Conservation (phyloP, 2,797 vertebrate genomes). For the Hemibagrus guttatus region DNA sequence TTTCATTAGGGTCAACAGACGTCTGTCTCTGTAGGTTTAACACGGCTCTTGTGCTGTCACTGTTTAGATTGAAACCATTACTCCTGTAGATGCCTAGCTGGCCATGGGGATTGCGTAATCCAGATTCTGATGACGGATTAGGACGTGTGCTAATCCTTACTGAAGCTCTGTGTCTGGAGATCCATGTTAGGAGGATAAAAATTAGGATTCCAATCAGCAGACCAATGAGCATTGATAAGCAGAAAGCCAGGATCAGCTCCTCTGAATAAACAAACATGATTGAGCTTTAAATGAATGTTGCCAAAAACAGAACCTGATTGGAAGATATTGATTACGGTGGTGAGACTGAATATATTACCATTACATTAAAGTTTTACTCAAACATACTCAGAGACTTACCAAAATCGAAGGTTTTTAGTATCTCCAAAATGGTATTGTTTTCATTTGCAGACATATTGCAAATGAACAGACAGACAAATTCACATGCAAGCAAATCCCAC, state of each 20-base stretch:
- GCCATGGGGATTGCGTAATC: slow-evolving; percentile 61
- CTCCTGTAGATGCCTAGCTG: slow-evolving; percentile 87
- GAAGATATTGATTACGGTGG: slow-evolving; percentile 59
- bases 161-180: slow-evolving; percentile 83
- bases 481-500: slow-evolving; percentile 50
- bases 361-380: slow-evolving; percentile 17
- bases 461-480: slow-evolving; percentile 57
- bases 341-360: slow-evolving; percentile 54
- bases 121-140: slow-evolving; percentile 67
- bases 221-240: slow-evolving; percentile 86
- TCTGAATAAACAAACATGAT: slow-evolving; percentile 68
- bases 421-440: slow-evolving; percentile 72
- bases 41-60: slow-evolving; percentile 75
- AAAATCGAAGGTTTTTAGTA: slow-evolving; percentile 80
- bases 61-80: slow-evolving; percentile 79
- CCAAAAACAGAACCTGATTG: slow-evolving; percentile 60
- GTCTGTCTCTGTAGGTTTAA: slow-evolving; percentile 89
- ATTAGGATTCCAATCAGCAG: slow-evolving; percentile 87
- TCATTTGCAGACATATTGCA: slow-evolving; percentile 85
- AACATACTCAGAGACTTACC: slow-evolving; percentile 79
- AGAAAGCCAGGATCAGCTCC: slow-evolving; percentile 89
- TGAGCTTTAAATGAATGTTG: slow-evolving; percentile 35
- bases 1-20: slow-evolving; percentile 88
- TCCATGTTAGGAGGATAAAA: slow-evolving; percentile 84
- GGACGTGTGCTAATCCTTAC: slow-evolving; percentile 85